Percentiles rank a stretch among this genome's conserved stretches.
These are phyloP conservation scores for Myiotriccus ornatus DNA, from an alignment of 2,797 vertebrate genomes.

Conservation along the genomic window DNA sequence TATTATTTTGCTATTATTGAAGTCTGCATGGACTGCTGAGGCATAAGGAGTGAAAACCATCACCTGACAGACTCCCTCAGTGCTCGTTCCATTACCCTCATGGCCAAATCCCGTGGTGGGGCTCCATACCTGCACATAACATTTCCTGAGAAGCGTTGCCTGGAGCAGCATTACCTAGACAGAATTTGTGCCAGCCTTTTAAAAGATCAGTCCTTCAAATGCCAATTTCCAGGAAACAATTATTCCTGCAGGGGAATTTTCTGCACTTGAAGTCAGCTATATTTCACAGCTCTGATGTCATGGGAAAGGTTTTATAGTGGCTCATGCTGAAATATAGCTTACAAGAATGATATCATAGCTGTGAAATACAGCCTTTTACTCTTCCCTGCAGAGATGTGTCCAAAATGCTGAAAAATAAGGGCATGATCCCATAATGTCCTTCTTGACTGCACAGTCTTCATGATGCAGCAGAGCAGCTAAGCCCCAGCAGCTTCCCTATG, in stretches of 20 bases:
- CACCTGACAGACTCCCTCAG: constrained; percentile 12
- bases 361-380: constrained; percentile 58
- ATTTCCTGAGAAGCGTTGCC: constrained; percentile 3
- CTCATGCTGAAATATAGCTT: constrained; percentile 55
- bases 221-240: constrained; percentile 71
- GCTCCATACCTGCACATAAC: not conserved
- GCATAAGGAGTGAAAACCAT: constrained; percentile 19
- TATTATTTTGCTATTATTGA: not conserved
- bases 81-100: not conserved
- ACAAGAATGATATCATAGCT: constrained; percentile 56
- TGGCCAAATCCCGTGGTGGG: constrained; percentile 21
- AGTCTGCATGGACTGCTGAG: not conserved
- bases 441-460: not conserved
- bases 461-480: not conserved
- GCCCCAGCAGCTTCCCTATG: not conserved
- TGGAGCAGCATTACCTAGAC: not conserved
- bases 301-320: constrained; percentile 44
- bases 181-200: constrained; percentile 56
- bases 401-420: constrained; percentile 37
- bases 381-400: constrained; percentile 15
- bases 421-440: not conserved
- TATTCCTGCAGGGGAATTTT: constrained; percentile 66
- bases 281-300: constrained; percentile 69
- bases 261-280: constrained; percentile 56
- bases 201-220: constrained; percentile 66